Conservation (phyloP, 2,888 invertebrate genomes). For the Rugalucina vietnamica region DNA sequence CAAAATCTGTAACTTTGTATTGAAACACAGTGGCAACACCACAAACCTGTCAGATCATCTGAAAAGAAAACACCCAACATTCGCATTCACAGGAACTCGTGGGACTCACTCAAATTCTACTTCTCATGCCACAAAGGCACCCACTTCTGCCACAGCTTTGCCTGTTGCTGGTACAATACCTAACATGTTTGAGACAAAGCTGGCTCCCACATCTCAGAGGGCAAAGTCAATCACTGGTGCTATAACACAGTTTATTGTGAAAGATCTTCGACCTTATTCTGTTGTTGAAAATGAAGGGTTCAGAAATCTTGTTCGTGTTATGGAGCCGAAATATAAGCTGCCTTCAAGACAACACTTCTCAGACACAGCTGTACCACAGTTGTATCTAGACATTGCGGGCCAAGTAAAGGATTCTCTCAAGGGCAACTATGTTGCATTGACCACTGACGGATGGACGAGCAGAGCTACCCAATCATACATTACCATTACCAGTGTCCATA, state of each 20-base stretch:
- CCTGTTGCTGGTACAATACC: background rate
- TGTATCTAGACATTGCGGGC: background rate
- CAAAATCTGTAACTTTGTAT: slow-evolving; percentile 1
- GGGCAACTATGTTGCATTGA: slow-evolving; percentile 23
- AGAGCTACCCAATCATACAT: slow-evolving; percentile 37
- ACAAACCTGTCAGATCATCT: slow-evolving; percentile 25
- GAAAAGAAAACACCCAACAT: background rate
- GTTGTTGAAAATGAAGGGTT: slow-evolving; percentile 36
- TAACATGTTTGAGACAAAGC: slow-evolving; percentile 1
- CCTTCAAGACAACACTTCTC: slow-evolving; percentile 34
- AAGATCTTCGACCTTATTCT: slow-evolving; percentile 32
- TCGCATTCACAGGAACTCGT: background rate
- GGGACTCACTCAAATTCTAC: background rate
- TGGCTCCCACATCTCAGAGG: slow-evolving; percentile 6
- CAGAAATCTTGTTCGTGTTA: slow-evolving; percentile 8
- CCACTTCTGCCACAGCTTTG: background rate
- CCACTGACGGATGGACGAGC: slow-evolving; percentile 41
- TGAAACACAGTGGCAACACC: slow-evolving; percentile 36
- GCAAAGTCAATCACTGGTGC: slow-evolving; percentile 10
- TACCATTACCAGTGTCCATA: slow-evolving; percentile 6
- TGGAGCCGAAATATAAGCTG: slow-evolving; percentile 32
- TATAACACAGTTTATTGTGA: slow-evolving; percentile 27
- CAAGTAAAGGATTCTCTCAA: slow-evolving; percentile 11
- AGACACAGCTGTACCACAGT: slow-evolving; percentile 17
- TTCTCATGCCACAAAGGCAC: background rate